Base-by-base conservation (phyloP, 2,888 invertebrate genomes). In the Pristionchus fissidentatus region DNA sequence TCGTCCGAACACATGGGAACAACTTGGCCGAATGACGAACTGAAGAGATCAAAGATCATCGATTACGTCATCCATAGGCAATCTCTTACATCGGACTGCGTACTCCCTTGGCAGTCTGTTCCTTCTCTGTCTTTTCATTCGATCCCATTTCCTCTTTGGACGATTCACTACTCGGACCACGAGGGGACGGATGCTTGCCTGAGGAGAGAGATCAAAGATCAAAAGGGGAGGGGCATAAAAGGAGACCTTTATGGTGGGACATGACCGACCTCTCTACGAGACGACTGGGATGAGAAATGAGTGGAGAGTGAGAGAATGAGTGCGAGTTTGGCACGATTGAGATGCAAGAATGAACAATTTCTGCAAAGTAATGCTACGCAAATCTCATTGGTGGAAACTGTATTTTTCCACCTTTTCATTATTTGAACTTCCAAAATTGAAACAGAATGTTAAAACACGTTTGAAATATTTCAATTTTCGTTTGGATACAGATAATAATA, bases 1-100 rank as follows among this genome's bases (percentile, higher is more conserved):
- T 79, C 79, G 41, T 79, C 79, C 15, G 79, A 79, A 57, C 79
- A 79, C 57, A 57, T 79, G 55, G 79, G 79, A 26, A 79, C 43
- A 10, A 79, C 79, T 79, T 79, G 79, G 57, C 79, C 79, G 41
- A 79, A 79, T 15, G 55, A 57, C 5, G 55, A 43, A 55, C 79
- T 79, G 41, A 77, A n/a, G 41, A 70, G 70, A 70, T 70, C 70
- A 70, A 43, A 41, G 70, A 70, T 70, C 70, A 70, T 10, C 19
- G 22, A 66, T 66, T 35, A 7, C n/a, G 43, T 43, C 70, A 70
- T 70, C 70, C n/a, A n/a, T n/a, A n/a, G n/a, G n/a, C n/a, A 38
- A 5, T 38, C 41, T n/a, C 70, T 26, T 41, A 70, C 70, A 70
- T 70, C 41, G 70, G 70, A 70, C 70, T 70, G 38, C 32, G 38